phyloP scores from a whole-genome alignment of 1,140 invertebrate genomes.

The Stegodyphus dumicola region DNA sequence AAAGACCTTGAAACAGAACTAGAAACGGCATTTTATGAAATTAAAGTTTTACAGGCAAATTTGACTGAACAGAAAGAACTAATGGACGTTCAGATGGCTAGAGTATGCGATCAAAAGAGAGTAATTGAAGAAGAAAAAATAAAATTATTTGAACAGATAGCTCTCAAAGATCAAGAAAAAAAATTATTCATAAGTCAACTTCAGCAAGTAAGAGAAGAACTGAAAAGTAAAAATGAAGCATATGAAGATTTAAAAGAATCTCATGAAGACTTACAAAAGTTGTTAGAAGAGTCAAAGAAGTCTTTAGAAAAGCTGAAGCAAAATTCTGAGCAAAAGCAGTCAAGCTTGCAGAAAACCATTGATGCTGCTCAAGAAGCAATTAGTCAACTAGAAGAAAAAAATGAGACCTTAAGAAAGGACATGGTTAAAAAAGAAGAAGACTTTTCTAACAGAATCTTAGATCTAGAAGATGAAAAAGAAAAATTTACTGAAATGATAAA shows the following conservation, averaged over 20 bases:
- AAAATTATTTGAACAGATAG: slow-evolving; percentile 5
- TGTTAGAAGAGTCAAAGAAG: slow-evolving; percentile 29
- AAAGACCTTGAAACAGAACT: slow-evolving; percentile 7
- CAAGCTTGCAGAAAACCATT: slow-evolving; percentile 20
- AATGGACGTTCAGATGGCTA: slow-evolving; percentile 18
- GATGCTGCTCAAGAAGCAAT: slow-evolving; percentile 34
- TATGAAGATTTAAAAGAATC: slow-evolving; percentile 15
- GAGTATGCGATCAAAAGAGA: slow-evolving; percentile 24
- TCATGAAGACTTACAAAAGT: slow-evolving; percentile 12
- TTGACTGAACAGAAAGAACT: slow-evolving; percentile 34
- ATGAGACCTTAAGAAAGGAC: slow-evolving; percentile 50
- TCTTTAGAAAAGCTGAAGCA: slow-evolving; percentile 23
- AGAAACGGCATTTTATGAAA: slow-evolving; percentile 5
- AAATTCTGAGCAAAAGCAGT: slow-evolving; percentile 14
- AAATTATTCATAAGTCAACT: slow-evolving; percentile 1
- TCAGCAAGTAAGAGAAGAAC: slow-evolving; percentile 25
- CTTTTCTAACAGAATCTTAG: slow-evolving; percentile 28
- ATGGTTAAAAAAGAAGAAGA: slow-evolving; percentile 40
- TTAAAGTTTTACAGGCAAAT: slow-evolving; percentile 18
- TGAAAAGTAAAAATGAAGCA: slow-evolving; percentile 18
- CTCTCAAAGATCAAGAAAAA: slow-evolving; percentile 38
- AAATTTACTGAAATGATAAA: slow-evolving; percentile 39
- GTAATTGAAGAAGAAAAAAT: slow-evolving; percentile 43
- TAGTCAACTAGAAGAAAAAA: slow-evolving; percentile 36
- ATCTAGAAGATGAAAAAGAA: slow-evolving; percentile 36